These are phyloP conservation scores for Gobio gobio DNA, from an alignment of 2,113 vertebrate species.

Conservation along the genomic window DNA sequence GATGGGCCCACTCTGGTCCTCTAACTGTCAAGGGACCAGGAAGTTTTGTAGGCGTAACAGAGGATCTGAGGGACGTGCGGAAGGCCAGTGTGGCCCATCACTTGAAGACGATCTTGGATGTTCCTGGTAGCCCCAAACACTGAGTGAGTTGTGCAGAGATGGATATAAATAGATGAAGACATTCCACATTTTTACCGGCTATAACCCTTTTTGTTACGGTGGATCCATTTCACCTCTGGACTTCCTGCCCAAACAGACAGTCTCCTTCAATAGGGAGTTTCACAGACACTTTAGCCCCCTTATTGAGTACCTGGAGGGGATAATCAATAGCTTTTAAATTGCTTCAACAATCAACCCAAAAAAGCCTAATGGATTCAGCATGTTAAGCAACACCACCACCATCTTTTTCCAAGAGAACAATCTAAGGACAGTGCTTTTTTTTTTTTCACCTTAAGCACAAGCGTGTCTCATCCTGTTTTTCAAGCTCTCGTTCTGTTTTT, in stretches of 20 bases:
- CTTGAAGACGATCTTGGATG: background rate
- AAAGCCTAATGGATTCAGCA: constrained; percentile 53
- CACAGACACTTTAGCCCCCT: constrained; percentile 39
- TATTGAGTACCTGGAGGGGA: constrained; percentile 21
- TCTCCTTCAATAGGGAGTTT: constrained; percentile 41
- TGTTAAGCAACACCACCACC: constrained; percentile 31
- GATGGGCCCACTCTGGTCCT: constrained; percentile 64
- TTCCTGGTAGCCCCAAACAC: background rate
- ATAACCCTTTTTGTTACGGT: constrained; percentile 13
- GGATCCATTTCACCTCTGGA: constrained; percentile 28
- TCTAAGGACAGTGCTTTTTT: constrained; percentile 6
- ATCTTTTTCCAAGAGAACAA: constrained; percentile 28
- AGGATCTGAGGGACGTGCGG: constrained; percentile 48
- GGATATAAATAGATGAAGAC: constrained; percentile 11
- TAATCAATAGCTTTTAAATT: constrained; percentile 59
- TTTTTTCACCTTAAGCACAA: constrained; percentile 48
- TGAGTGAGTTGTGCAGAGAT: background rate
- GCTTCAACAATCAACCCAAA: constrained; percentile 50
- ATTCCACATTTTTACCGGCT: background rate
- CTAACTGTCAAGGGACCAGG: constrained; percentile 63
- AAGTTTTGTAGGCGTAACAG: constrained; percentile 63
- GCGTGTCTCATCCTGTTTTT: constrained; percentile 71
- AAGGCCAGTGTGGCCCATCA: background rate
- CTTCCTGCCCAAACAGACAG: constrained; percentile 36
- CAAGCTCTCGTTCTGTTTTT: constrained; percentile 59